Evolutionary conservation across 35 echinoderm and acorn worm genomes (phyloP), one percentile per base, ranked within the genome.

Genomic region (Patiria miniata): DNA sequence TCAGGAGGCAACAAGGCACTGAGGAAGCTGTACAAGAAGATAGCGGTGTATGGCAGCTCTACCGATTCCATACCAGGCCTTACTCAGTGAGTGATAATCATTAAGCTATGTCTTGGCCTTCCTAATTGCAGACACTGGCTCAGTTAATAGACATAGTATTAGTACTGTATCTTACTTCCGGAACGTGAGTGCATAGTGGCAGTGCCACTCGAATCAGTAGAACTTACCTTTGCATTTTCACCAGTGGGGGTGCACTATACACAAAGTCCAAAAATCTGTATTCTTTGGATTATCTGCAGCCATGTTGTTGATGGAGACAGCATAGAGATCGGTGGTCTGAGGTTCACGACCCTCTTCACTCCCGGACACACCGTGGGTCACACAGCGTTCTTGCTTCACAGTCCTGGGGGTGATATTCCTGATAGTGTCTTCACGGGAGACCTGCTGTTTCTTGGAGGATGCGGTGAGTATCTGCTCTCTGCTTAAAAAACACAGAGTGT

Each of bases 301-400:
- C 81, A 84, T 28, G 61, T 96, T n/a, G 77, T 77, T 38, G 90
- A 96, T 86, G 86, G 78, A 7, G 90, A 96, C 3, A 77, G 60
- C 22, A 81, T 96, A 18, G 69, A 92, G 40, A 54, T 96, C 21
- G 94, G 90, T 34, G 79, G 40, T 77, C 82, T 96, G 39, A 85
- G 88, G 38, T 96, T 96, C 61, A 96, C 61, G 55, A 86, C 86
- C 17, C 36, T 88, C 26, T 92, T 96, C 77, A 92, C 90, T 8
- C 94, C 94, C 19, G 94, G 94, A 26, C 94, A 96, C 77, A 95
- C 93, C 53, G 77, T 91, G 16, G 93, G 93, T 79, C 95, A 97
- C 36, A 87, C 79, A 8, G 90, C 89, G 2, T 97, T 90, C 80
- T 39, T 97, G 23, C 85, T 97, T 52, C 87, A 97, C 33, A 88